Base-by-base conservation (phyloP, 2,888 invertebrate species). In the Hylaea fasciaria region DNA sequence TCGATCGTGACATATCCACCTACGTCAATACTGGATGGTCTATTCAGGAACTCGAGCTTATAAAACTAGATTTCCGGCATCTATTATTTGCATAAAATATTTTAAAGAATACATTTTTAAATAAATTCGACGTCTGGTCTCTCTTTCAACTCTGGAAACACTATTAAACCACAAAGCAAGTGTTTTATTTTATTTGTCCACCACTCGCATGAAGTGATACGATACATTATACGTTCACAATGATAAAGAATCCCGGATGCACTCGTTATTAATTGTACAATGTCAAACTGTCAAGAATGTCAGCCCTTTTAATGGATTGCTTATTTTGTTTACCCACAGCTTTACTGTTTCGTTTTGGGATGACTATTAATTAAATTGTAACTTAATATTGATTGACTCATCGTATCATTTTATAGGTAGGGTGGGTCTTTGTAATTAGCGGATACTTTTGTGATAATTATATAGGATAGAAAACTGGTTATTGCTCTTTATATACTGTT, bases 191-290 rank as follows among this genome's bases (percentile, higher is more conserved):
- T 51, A 57, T 59, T 50, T 13, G 22, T 39, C 14, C 7, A 43
- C 12, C 8, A 11, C 29, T 12, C 22, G 7, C n/a, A 13, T 8
- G 7, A 39, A 8, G 32, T 32, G 16, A 28, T 28, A 16, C 41
- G 29, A 16, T 14, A 29, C 44, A 13, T 35, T 32, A 16, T 17
- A 16, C 41, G 10, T 45, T 16, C 17, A 62, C 64, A 61, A 69
- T 57, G 59, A 65, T 46, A 50, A 65, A 62, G 60, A 53, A 57
- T 65, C 68, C 67, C 64, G 65, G 62, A 70, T 29, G 39, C 52
- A 32, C 46, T 41, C 11, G 48, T 55, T 57, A 53, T 61, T 51
- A 49, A 51, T 55, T 32, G 59, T 54, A 40, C 55, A 62, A 62
- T 68, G 66, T 56, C 67, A 67, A 54, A 57, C 39, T 50, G 52